phyloP scores from a whole-genome alignment of 1,140 invertebrate species.

The Diploscapter pachys region DNA sequence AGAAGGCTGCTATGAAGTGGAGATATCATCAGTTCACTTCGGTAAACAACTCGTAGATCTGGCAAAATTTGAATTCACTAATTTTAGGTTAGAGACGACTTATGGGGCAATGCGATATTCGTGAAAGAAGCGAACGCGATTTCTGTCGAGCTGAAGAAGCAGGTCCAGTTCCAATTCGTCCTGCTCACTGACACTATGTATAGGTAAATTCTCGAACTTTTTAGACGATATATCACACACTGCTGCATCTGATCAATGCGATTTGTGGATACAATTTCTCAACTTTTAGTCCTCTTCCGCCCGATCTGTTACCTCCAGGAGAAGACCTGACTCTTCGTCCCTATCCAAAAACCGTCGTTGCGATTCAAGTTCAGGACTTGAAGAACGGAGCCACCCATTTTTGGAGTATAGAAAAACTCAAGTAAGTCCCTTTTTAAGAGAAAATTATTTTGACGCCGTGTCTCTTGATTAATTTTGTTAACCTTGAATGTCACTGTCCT shows the following conservation, averaged over 20 bases:
- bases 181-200: constrained; percentile 93
- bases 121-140: constrained; percentile 98
- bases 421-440: constrained; percentile 66
- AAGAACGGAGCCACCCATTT: constrained; percentile 99
- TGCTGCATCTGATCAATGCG: too few relatives aligned
- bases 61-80: too few relatives aligned
- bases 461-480: too few relatives aligned
- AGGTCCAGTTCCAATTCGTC: constrained; percentile 96
- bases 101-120: constrained; percentile 99
- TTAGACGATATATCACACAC: too few relatives aligned
- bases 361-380: constrained; percentile 95
- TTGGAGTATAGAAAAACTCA: constrained; percentile 95
- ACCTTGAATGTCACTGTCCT: too few relatives aligned
- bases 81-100: constrained; percentile 73
- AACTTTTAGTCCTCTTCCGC: constrained; percentile 73
- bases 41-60: constrained; percentile 60
- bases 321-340: constrained; percentile 72
- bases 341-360: constrained; percentile 83
- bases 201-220: constrained; percentile 60
- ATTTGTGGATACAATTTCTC: too few relatives aligned
- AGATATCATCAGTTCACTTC: constrained; percentile 98
- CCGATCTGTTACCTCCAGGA: constrained; percentile 70
- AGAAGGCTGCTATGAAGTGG: constrained; percentile 74
- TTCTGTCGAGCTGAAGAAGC: constrained; percentile 96
- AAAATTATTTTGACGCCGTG: too few relatives aligned